Base-by-base conservation (phyloP, 1,140 invertebrate species). In the Trichogramma pretiosum region DNA sequence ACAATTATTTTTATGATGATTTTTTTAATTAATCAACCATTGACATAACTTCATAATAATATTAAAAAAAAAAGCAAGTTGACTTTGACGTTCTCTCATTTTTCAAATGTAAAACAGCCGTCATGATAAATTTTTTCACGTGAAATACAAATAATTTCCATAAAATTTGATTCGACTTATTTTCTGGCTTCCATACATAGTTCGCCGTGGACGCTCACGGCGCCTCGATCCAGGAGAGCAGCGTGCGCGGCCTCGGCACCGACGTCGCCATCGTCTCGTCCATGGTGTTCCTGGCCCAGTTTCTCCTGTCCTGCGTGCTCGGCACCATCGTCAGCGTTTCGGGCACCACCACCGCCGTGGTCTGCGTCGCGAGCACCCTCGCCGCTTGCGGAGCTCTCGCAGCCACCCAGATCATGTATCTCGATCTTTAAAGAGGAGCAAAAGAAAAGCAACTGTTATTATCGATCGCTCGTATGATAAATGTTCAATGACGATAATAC, bases 251-350 rank as follows among this genome's bases (percentile, higher is more conserved):
- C 2, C 72, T 97, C 8, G 93, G 93, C 2, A 96, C 93, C 0
- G 93, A 96, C 63, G 80, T 97, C 0, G 92, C 91, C 1, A 83
- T 95, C 45, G 85, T 97, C 17, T 91, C 89, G 54, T 90, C 86
- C 56, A 95, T 94, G 87, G 92, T 96, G 2, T 97, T 96, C 68
- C 74, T 95, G 32, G 93, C 91, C 1, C 93, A 97, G 69, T 92
- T 96, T 56, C 73, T 90, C 9, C 73, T 96, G 3, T 93, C 91
- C 0, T 74, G 88, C 33, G 83, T 82, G 52, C 86, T 95, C 76
- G 93, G 93, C 0, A 81, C 81, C 5, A 85, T 95, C 35, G 84
- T 96, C 1, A 80, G 80, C 33, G 53, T 74, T 2, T 81, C 83
- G 1, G 85, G 85, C 21, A 89, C 88, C n/a, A 92, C 89, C 0